Evolutionary conservation across 2,888 invertebrate genomes (phyloP), one percentile per base, ranked within the genome.

Genomic region (Diaperis boleti): DNA sequence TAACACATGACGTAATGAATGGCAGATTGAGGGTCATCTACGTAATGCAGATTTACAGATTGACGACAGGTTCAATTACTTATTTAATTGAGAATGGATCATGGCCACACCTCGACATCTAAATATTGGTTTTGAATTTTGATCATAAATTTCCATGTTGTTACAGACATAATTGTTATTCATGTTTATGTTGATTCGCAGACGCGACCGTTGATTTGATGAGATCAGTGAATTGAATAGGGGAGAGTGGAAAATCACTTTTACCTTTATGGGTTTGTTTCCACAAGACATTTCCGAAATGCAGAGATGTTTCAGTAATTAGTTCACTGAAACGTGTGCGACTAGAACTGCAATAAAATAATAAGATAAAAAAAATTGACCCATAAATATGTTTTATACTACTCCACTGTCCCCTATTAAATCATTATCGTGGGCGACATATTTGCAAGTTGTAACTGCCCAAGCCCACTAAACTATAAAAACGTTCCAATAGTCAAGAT

Each of bases 381-480:
- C n/a, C n/a, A n/a, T n/a, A n/a, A n/a, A n/a, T n/a, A n/a, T n/a
- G n/a, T n/a, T n/a, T n/a, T n/a, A n/a, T n/a, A n/a, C n/a, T n/a
- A n/a, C n/a, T n/a, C n/a, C n/a, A n/a, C n/a, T n/a, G n/a, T n/a
- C n/a, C n/a, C n/a, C n/a, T n/a, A n/a, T n/a, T n/a, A n/a, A n/a
- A n/a, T n/a, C n/a, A n/a, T n/a, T n/a, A n/a, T n/a, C n/a, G n/a
- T n/a, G n/a, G n/a, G n/a, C n/a, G n/a, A n/a, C n/a, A n/a, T n/a
- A n/a, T n/a, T n/a, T n/a, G n/a, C n/a, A n/a, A n/a, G n/a, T n/a
- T n/a, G n/a, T n/a, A n/a, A n/a, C n/a, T n/a, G n/a, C n/a, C 6
- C 33, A 13, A 33, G 33, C 33, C 13, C 33, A n/a, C 11, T 33
- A 11, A 11, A 33, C 33, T 33, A 33, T n/a, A 33, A 31, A 31